Base-by-base conservation (phyloP, 2,888 invertebrate species). In the Yponomeuta sedellus region DNA sequence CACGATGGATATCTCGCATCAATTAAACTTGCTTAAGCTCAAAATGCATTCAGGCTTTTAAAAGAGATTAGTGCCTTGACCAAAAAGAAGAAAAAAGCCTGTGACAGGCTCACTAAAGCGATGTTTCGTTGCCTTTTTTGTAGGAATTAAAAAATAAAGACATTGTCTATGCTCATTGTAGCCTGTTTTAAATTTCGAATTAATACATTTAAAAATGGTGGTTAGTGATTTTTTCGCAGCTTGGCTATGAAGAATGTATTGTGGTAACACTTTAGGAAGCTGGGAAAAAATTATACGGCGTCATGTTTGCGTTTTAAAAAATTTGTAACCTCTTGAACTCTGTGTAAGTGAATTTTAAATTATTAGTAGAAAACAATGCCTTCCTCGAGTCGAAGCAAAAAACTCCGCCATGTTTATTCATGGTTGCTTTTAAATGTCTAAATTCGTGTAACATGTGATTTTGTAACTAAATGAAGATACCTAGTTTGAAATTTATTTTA, bases 1-100 rank as follows among this genome's bases (percentile, higher is more conserved):
- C 70, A 39, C 70, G 81, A 82, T 81, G 75, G 72, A 74, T 82
- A 83, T 83, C 82, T 77, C 62, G 70, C 76, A 74, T 76, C 77
- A 76, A 75, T 74, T 86, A 86, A 86, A 84, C 73, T 70, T 67
- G 70, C 69, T 69, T 74, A 74, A 75, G 78, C 75, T 65, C 56
- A 67, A 67, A 67, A 65, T 64, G 64, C 62, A 65, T 64, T 67
- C 61, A 64, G 44, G 65, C 64, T 80, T 81, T 82, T 79, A 78
- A 77, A 81, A 77, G 65, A 76, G 79, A 79, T 82, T 78, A 78
- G 75, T 73, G 73, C 70, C 71, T 75, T 75, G 56, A 56, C 25
- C 28, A 34, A 56, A 64, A 57, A 81, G 79, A 77, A 80, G 79
- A 77, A 67, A 40, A 28, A 44, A 12, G 11, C 67, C 70, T 75